phyloP scores from a whole-genome alignment of 2,113 vertebrate species.

The Cinclus mexicanus region DNA sequence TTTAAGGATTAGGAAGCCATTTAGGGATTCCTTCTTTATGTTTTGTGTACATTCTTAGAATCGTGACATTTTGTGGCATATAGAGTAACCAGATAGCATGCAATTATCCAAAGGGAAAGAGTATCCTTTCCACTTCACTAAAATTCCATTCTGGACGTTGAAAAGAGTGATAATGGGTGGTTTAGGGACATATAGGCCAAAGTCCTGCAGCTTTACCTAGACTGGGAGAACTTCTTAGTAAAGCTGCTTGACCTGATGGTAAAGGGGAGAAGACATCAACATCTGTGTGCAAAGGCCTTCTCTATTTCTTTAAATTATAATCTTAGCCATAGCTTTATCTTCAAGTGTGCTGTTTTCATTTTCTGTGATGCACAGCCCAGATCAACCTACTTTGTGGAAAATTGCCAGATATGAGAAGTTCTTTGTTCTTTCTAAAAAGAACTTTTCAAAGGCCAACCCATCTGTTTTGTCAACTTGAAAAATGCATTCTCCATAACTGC shows the following conservation, averaged over 20 bases:
- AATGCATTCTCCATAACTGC: not conserved
- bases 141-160: not conserved
- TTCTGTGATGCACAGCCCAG: not conserved
- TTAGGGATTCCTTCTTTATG: not conserved
- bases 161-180: not conserved
- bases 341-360: not conserved
- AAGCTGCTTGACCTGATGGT: not conserved
- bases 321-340: not conserved
- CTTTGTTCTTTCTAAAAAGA: not conserved
- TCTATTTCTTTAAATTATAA: not conserved
- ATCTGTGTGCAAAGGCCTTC: not conserved
- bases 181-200: not conserved
- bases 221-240: not conserved
- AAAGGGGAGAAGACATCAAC: not conserved
- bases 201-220: not conserved
- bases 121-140: not conserved
- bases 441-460: not conserved
- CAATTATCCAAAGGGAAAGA: not conserved
- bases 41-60: not conserved
- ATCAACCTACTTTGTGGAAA: not conserved
- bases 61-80: not conserved
- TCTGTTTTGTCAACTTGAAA: not conserved
- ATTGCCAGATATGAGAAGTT: not conserved
- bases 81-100: not conserved
- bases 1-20: not conserved